Evolutionary conservation across 2,797 vertebrate species (phyloP).

Genomic region (Pristis pectinata): DNA sequence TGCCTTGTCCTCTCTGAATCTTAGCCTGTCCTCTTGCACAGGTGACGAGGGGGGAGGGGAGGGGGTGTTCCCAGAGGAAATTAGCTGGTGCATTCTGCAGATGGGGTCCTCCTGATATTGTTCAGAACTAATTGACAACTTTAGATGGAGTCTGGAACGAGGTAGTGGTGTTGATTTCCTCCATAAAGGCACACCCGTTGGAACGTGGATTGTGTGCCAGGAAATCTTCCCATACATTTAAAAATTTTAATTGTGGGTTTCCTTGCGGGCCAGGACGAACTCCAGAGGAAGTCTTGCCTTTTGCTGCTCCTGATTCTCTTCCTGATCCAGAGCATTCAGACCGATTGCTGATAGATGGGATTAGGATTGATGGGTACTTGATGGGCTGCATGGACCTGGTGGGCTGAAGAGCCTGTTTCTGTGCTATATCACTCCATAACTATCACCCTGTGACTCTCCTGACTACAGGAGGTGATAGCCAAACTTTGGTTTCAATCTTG

Average conservation of each 20-base stretch:
- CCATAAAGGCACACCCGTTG: not conserved
- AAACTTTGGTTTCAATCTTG: not conserved
- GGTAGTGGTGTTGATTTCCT: not conserved
- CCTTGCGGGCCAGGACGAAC: not conserved
- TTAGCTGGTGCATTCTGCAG: not conserved
- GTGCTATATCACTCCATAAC: too few relatives aligned
- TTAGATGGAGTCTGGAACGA: not conserved
- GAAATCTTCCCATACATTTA: not conserved
- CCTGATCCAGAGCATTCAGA: not conserved
- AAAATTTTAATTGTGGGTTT: not conserved
- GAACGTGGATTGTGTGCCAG: not conserved
- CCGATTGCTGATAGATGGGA: too few relatives aligned
- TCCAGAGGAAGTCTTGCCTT: not conserved
- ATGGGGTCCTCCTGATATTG: not conserved
- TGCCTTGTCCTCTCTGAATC: not conserved
- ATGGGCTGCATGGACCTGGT: too few relatives aligned
- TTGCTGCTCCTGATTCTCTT: not conserved
- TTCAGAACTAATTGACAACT: not conserved
- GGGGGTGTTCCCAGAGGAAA: not conserved
- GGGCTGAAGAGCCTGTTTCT: too few relatives aligned
- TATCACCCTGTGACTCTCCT: not conserved
- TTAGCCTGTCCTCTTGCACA: not conserved
- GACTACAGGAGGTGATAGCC: not conserved
- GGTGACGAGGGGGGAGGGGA: not conserved
- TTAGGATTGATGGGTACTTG: too few relatives aligned